Base-by-base conservation (phyloP, 2,888 invertebrate species). In the Rhagophthalmus giganteus region DNA sequence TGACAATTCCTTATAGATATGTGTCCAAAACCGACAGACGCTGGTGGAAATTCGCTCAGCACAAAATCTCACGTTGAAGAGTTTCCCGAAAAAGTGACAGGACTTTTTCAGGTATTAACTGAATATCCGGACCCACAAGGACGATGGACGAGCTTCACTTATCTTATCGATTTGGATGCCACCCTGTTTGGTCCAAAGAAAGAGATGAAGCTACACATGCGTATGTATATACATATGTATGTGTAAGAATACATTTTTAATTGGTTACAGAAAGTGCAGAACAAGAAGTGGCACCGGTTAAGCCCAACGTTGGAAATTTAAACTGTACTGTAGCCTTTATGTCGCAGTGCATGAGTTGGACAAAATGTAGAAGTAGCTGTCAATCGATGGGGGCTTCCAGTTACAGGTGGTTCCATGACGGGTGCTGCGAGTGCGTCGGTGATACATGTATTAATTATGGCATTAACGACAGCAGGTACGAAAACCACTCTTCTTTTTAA, bases 251-350 rank as follows among this genome's bases (percentile, higher is more conserved):
- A 27, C 24, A 27, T 42, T 30, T 20, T 5, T 20, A 20, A 20
- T 5, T 5, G 3, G 7, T 20, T 20, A 25, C 74, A 86, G 87
- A 86, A 74, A 83, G 81, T 57, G 80, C 83, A 46, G 85, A 85
- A 55, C 82, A 83, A 57, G 55, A 84, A 37, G 74, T 81, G 3
- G 81, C 81, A 62, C 78, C 81, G 0, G 65, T 79, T 24, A 81
- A 78, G 62, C 80, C 79, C 9, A 83, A 85, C 67, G 76, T 82
- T 39, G 78, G 60, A 2, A 39, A 83, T 50, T 79, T 88, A 11
- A 95, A 95, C 77, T 95, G 95, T 74, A 94, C 94, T 0, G 94
- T 94, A 4, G 90, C 91, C 1, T 95, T 88, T 76, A 85, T 93
- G 85, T 85, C 89, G 20, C 86, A 91, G 68, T 95, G 95, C 72